Base-by-base conservation (phyloP, 2,113 vertebrate species). In the Morone saxatilis region DNA sequence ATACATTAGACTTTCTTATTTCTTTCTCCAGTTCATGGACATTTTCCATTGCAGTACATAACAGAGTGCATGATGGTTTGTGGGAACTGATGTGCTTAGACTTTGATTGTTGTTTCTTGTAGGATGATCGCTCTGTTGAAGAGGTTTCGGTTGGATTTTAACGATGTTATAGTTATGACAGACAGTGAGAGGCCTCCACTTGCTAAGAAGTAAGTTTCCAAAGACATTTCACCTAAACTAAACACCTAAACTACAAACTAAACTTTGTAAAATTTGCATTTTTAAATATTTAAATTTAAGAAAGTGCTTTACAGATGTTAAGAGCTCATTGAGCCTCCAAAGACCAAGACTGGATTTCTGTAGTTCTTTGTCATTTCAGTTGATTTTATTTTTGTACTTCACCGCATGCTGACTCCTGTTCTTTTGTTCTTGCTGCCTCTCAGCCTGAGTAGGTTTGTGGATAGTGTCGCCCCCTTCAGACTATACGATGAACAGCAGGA, bases 101-200 rank as follows among this genome's bases (percentile, higher is more conserved):
- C 51, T 43, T 38, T n/a, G 1, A 25, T 2, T 74, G 2, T 8
- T 72, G 11, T 86, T 31, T n/a, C 51, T 75, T 61, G 56, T 60
- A 96, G 96, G 90, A 96, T 95, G 91, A 78, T 89, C 6, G 84
- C 83, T 13, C 83, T 96, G 50, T 90, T 96, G 60, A 88, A 80
- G 61, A 92, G 91, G 3, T 96, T 96, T 77, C 95, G 94, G 17
- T 80, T 96, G 78, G 92, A 95, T 14, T 87, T 96, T 59, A 87
- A 90, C 8, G 94, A 96, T 3, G 95, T 96, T 7, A 92, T 93
- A 12, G 93, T 96, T 10, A 93, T 96, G 85, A 96, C 95, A 7
- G 95, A 96, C 83, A 91, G 91, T 1, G 92, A 95, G 61, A 93
- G 85, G 62, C 91, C 47, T n/a, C 94, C 95, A 0, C 83, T 88